Conservation (phyloP, 1,140 invertebrate genomes). For the Oncopodura yosiiana region DNA sequence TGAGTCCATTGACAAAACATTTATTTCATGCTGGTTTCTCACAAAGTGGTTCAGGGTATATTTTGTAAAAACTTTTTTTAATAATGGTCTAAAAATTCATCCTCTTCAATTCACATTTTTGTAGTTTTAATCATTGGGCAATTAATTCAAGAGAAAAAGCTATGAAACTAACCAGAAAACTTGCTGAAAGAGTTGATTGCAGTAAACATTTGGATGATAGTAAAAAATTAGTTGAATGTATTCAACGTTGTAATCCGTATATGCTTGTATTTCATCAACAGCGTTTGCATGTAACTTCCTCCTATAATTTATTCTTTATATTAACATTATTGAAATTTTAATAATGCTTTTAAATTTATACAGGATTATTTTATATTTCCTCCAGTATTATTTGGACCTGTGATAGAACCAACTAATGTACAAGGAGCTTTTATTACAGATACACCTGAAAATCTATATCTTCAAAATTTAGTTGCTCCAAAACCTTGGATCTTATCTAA, state of each 20-base stretch:
- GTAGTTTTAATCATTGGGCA: conserved; percentile 25
- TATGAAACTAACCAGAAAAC: conserved; percentile 3
- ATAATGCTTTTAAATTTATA: too few relatives aligned
- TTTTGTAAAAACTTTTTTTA: too few relatives aligned
- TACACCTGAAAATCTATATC: conserved; percentile 6
- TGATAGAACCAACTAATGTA: conserved; percentile 1
- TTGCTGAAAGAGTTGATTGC: conserved; percentile 9
- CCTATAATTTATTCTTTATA: background rate
- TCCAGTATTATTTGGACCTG: conserved; percentile 20
- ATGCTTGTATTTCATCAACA: too few relatives aligned
- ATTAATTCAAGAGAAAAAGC: conserved; percentile 7
- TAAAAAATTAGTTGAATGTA: too few relatives aligned
- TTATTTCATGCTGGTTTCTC: too few relatives aligned
- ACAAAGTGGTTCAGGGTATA: too few relatives aligned
- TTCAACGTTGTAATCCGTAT: too few relatives aligned
- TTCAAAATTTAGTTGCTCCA: background rate
- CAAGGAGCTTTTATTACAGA: conserved; percentile 12
- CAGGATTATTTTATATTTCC: conserved; percentile 23
- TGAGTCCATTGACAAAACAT: too few relatives aligned
- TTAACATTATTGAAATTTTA: background rate
- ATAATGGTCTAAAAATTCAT: too few relatives aligned
- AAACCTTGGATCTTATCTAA: conserved; percentile 15
- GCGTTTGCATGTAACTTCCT: too few relatives aligned
- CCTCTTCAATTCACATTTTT: too few relatives aligned
- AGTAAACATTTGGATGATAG: too few relatives aligned